Evolutionary conservation across 2,797 vertebrate species (phyloP), one percentile per base, ranked within the genome.

Genomic region (Pseudocheirus occidentalis): DNA sequence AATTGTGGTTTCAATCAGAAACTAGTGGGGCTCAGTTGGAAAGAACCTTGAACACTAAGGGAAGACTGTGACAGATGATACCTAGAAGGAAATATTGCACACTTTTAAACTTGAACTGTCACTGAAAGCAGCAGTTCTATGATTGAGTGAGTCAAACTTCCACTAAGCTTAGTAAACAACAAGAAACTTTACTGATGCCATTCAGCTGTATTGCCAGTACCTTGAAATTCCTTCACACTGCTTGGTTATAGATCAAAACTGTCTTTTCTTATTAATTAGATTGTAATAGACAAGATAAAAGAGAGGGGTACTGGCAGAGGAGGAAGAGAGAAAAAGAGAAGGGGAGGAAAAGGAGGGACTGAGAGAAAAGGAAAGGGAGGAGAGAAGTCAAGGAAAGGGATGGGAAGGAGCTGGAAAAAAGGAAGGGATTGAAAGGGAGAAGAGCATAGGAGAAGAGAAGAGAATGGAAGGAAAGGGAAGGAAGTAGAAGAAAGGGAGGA

Each of bases 1-100:
- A 50, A 87, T 28, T 50, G 73, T 87, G 73, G 40, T 46, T 87
- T 87, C 73, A 87, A 50, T 87, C 73, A 87, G 73, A 87, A 46
- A 87, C 73, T 87, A 87, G 40, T 87, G 40, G 21, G 73, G 73
- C 73, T 87, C 40, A 87, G 73, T 87, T 87, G 24, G 73, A 87
- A 87, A 87, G 95, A 56, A 92, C 50, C 31, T 91, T 53, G 18
- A 73, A 29, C 5, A 53, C 16, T 95, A 62, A 58, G 89, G 93
- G 87, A 91, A 96, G 94, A 40, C n/a, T 56, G 28, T 94, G 28
- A 34, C 90, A 91, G 31, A 18, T 54, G 52, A 53, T 94, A 14
- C 55, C 59, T 90, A 54, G 52, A 95, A 90, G 58, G 50, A 46
- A 52, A 56, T 40, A 57, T 90, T 92, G 21, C 34, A n/a, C 54